Evolutionary conservation across 2,888 invertebrate genomes (phyloP).

Genomic region (Chaitophorus viminalis): DNA sequence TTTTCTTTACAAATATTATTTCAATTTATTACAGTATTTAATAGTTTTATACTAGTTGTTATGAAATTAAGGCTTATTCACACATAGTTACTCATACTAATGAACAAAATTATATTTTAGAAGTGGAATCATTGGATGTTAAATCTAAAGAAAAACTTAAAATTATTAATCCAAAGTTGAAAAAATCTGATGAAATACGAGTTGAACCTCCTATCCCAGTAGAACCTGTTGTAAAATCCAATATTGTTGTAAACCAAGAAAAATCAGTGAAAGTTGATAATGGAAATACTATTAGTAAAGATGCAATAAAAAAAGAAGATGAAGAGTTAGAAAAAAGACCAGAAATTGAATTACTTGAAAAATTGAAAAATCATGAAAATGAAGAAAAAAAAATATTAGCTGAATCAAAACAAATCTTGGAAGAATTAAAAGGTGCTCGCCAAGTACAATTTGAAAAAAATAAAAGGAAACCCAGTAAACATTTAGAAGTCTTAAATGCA

Average conservation of each 20-base stretch:
- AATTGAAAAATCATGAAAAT: conserved; percentile 76
- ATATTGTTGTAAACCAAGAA: conserved; percentile 65
- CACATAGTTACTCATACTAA: not conserved
- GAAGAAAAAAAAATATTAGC: conserved; percentile 76
- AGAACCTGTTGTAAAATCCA: conserved; percentile 66
- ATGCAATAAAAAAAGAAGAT: conserved; percentile 67
- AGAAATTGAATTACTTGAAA: conserved; percentile 68
- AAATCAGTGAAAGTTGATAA: conserved; percentile 65
- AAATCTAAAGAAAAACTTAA: conserved; percentile 24
- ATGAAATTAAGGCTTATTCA: not conserved
- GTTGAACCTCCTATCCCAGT: conserved; percentile 62
- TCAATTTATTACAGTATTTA: not conserved
- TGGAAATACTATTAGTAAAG: conserved; percentile 63
- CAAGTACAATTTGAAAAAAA: conserved; percentile 56
- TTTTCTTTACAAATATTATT: not conserved
- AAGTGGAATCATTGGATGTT: not conserved
- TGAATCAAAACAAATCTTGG: conserved; percentile 75
- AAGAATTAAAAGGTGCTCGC: conserved; percentile 61
- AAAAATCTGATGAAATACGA: conserved; percentile 57
- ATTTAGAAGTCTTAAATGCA: conserved; percentile 23
- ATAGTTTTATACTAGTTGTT: not conserved
- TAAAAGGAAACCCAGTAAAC: conserved; percentile 25
- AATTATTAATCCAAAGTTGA: not conserved
- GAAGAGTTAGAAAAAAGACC: conserved; percentile 49
- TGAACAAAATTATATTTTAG: conserved; percentile 5